Conservation (phyloP, 2,888 invertebrate species). For the Pheosia tremula region DNA sequence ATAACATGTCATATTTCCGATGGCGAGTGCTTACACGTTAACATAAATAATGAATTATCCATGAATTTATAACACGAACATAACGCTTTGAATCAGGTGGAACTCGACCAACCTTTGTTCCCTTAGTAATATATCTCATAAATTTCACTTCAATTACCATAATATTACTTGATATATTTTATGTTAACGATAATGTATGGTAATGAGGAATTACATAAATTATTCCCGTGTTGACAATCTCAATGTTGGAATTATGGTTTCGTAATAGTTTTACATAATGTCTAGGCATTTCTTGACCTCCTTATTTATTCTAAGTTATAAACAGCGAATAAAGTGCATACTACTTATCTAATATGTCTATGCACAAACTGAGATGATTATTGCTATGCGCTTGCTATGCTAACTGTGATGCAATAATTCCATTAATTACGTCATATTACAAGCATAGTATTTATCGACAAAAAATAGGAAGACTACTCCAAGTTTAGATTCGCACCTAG, state of each 20-base stretch:
- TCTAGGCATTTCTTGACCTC: background rate
- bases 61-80: slow-evolving; percentile 21
- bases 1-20: background rate
- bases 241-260: slow-evolving; percentile 19
- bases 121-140: slow-evolving; percentile 45
- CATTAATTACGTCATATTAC: too few relatives aligned
- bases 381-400: background rate
- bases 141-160: slow-evolving; percentile 50
- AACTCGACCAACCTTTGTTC: slow-evolving; percentile 42
- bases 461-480: too few relatives aligned
- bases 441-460: too few relatives aligned
- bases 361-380: slow-evolving; percentile 4
- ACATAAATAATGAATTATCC: slow-evolving; percentile 12
- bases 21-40: slow-evolving; percentile 4
- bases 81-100: slow-evolving; percentile 23
- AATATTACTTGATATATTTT: slow-evolving; percentile 48
- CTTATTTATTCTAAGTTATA: slow-evolving; percentile 1
- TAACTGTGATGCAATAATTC: too few relatives aligned
- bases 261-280: slow-evolving; percentile 11
- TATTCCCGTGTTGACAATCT: slow-evolving; percentile 41
- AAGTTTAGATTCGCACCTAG: too few relatives aligned
- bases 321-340: slow-evolving; percentile 10
- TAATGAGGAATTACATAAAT: slow-evolving; percentile 33
- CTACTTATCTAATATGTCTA: background rate
- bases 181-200: slow-evolving; percentile 45